Percentiles rank a stretch among this genome's conserved stretches.
Evolutionary conservation across 2,797 vertebrate genomes (phyloP).

Genomic region (Danio kyathit): DNA sequence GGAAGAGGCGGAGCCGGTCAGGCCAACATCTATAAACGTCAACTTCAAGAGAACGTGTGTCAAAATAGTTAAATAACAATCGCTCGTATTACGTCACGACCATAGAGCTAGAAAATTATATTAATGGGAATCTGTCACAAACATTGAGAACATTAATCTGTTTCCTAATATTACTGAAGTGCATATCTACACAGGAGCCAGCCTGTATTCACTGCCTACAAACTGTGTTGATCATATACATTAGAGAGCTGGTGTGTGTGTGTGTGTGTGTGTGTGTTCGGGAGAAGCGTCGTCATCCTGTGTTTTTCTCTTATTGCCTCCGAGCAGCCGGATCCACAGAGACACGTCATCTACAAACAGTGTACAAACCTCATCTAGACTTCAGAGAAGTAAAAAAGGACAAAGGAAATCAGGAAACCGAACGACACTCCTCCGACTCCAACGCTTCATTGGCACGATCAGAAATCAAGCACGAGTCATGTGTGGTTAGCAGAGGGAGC

Average conservation of each 20-base stretch:
- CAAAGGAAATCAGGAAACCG: constrained; percentile 70
- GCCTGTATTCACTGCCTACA: constrained; percentile 81
- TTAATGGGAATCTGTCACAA: constrained; percentile 74
- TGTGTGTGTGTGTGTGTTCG: not conserved
- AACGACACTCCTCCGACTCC: constrained; percentile 74
- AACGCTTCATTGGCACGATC: constrained; percentile 88
- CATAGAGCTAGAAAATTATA: constrained; percentile 82
- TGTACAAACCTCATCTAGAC: constrained; percentile 74
- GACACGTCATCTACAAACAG: constrained; percentile 65
- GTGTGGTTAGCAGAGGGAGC: constrained; percentile 71
- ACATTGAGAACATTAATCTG: constrained; percentile 72
- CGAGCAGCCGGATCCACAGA: constrained; percentile 70
- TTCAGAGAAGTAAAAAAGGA: constrained; percentile 72
- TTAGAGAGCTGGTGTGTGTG: constrained; percentile 54
- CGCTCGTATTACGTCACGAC: constrained; percentile 73
- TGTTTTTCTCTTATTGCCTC: constrained; percentile 68
- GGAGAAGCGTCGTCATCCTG: constrained; percentile 27
- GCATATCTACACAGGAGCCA: constrained; percentile 85
- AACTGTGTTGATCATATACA: constrained; percentile 65
- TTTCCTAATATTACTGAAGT: constrained; percentile 75
- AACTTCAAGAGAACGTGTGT: constrained; percentile 73
- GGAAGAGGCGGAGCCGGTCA: not conserved
- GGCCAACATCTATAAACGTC: constrained; percentile 43
- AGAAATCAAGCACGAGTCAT: constrained; percentile 79
- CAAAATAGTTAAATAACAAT: constrained; percentile 74